Evolutionary conservation across 2,113 vertebrate species (phyloP), one percentile per base, ranked within the genome.

Genomic region (Guaruba guarouba): DNA sequence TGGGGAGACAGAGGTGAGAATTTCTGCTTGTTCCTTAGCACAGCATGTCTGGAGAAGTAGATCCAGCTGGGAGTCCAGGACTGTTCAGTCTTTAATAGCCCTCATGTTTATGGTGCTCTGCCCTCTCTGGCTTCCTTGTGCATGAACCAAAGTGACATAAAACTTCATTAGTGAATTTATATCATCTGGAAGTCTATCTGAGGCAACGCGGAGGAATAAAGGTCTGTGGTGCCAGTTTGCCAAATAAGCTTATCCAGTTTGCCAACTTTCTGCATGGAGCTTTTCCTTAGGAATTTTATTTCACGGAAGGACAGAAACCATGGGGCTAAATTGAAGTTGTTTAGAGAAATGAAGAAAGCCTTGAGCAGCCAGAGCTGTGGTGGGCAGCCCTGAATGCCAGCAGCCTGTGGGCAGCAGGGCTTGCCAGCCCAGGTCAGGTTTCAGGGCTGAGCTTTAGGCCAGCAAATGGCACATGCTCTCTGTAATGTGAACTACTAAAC

Each of bases 1-100:
- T 0, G 98, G 98, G 5, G 99, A 99, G 81, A 64, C 96, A 1
- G 99, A 99, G 98, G 99, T 99, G 95, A 98, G 98, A 92, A 17
- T 12, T 51, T 31, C 62, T 39, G 29, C 48, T 44, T 12, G 6
- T n/a, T 14, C 49, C 35, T 63, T 41, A 17, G 4, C 46, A 13
- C 51, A 6, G 33, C 48, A 6, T 2, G 1, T 24, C 2, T 24
- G 66, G 37, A 57, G 28, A 59, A 18, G 28, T 11, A 27, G 39
- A 55, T 92, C 23, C 0, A 0, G 16, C 29, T 51, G 63, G n/a
- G 29, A 63, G 44, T 17, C 35, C 16, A 6, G 70, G 20, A 22
- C 64, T 31, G 22, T n/a, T 29, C 0, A 13, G 49, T 16, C 18
- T 62, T 49, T 33, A 7, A 8, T 3, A 48, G 9, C 17, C 57